phyloP scores from a whole-genome alignment of 2,113 vertebrate genomes.

The Lophotis ruficrista region DNA sequence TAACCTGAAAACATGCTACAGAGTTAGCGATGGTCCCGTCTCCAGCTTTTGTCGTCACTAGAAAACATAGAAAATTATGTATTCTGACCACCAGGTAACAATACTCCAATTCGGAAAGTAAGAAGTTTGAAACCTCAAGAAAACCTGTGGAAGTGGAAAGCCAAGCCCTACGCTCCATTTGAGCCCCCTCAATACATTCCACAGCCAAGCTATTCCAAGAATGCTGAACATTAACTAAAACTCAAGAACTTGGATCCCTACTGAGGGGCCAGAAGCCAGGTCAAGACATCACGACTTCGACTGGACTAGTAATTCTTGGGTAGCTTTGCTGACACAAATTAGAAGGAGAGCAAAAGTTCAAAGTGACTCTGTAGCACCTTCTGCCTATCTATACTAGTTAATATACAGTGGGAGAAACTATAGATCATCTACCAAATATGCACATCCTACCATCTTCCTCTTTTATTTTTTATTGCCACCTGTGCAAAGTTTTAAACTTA shows the following conservation, averaged over 20 bases:
- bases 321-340: background rate
- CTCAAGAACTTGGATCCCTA: background rate
- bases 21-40: fast-evolving
- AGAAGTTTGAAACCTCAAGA: background rate
- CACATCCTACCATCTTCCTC: background rate
- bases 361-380: background rate
- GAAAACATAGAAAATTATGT: background rate
- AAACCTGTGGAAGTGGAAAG: background rate
- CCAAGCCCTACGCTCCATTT: fast-evolving
- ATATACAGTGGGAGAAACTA: background rate
- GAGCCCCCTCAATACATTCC: background rate
- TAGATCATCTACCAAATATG: fast-evolving
- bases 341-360: background rate
- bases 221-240: background rate
- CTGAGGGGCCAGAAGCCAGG: background rate
- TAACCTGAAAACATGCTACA: background rate
- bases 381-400: background rate
- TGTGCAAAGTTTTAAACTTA: background rate
- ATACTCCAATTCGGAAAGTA: fast-evolving
- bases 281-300: background rate
- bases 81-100: background rate
- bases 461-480: background rate
- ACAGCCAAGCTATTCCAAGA: background rate
- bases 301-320: background rate
- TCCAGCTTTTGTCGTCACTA: background rate